Conservation (phyloP, 30 jellyfish, hydroid and myxozoan species). For the Clytia hemisphaerica region DNA sequence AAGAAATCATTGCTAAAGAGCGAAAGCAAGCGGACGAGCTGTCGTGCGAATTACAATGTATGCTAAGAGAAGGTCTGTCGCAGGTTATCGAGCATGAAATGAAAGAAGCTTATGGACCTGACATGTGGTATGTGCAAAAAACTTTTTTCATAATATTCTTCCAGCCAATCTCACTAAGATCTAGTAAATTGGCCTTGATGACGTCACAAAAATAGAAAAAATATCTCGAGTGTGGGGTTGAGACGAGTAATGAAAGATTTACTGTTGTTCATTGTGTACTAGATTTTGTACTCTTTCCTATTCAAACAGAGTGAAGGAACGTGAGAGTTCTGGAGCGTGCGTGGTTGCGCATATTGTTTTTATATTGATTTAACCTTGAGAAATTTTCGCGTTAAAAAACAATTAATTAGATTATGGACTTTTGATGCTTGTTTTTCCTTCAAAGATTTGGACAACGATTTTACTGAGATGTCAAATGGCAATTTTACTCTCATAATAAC, state of each 20-base stretch:
- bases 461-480: no score
- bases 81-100: slow-evolving; percentile 72
- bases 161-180: not conserved
- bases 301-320: no score
- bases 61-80: slow-evolving; percentile 76
- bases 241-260: not conserved
- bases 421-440: no score
- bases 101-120: slow-evolving; percentile 73
- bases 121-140: slow-evolving; percentile 47
- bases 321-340: no score
- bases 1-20: slow-evolving; percentile 49
- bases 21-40: slow-evolving; percentile 79
- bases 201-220: not conserved
- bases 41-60: slow-evolving; percentile 80
- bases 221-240: not conserved
- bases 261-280: not conserved
- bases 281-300: not conserved
- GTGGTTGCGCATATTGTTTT: no score
- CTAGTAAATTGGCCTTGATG: not conserved
- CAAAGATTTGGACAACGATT: no score
- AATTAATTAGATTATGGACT: no score
- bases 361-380: no score
- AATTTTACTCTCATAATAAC: no score
- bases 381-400: no score
- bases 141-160: no score